Evolutionary conservation across 2,113 vertebrate species (phyloP), one percentile per base, ranked within the genome.

Genomic region (Sterna hirundo): DNA sequence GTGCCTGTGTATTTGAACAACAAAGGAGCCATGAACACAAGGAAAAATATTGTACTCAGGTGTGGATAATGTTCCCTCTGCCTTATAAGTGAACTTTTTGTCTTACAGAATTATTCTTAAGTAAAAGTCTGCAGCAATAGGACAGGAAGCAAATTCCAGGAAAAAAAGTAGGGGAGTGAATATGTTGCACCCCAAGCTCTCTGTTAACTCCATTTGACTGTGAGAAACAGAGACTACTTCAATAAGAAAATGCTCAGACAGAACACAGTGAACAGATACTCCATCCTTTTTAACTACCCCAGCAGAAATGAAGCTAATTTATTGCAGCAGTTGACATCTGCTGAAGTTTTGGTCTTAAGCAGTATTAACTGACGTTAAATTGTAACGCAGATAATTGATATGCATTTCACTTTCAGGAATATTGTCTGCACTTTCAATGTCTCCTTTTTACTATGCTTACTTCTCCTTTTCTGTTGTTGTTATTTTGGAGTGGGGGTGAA

Each of bases 151-250:
- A 64, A 22, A 36, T 57, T 55, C 13, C 62, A 55, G 15, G n/a
- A 69, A 69, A 55, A 13, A 32, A 76, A 64, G 7, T 15, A 64
- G 13, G 26, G 25, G 15, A 57, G 51, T 42, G 2, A 86, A 47
- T 61, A 20, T 0, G 1, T 8, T 62, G 7, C 34, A 40, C 71
- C 3, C 9, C 36, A 38, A 52, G 0, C 47, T 66, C 18, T 52
- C 8, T 36, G 3, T 75, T 42, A 55, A 70, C 6, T 18, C 23
- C 17, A 8, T 6, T 57, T 51, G 8, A 46, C 61, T 40, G 10
- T 60, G 72, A 76, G n/a, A 80, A 93, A 57, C 6, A 22, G 5
- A 61, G 5, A 62, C 18, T 49, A 55, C 15, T 62, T 5, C 23
- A 70, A 32, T 20, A 58, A 61, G 13, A 36, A 70, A 79, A 75